Percentiles rank a stretch among this genome's conserved stretches.
phyloP scores from a whole-genome alignment of 1,140 invertebrate species.

The Eumeta japonica region DNA sequence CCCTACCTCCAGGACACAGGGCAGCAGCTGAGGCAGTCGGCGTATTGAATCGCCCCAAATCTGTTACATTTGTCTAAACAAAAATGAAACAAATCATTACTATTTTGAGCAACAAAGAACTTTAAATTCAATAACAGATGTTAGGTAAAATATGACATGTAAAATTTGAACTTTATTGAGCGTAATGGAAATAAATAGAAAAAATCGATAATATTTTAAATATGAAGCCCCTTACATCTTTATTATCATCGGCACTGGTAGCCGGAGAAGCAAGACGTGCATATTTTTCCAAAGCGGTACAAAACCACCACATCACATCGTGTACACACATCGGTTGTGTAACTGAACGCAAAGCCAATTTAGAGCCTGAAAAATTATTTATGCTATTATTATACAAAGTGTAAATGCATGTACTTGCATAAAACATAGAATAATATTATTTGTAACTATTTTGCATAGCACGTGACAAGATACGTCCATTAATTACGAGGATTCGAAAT shows the following conservation, averaged over 20 bases:
- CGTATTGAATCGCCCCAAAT: too few relatives aligned
- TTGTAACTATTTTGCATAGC: background rate
- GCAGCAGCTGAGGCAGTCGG: constrained; percentile 24
- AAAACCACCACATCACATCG: constrained; percentile 94
- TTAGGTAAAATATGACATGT: too few relatives aligned
- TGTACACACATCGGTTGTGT: constrained; percentile 88
- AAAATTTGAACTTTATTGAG: too few relatives aligned
- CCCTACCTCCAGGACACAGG: constrained; percentile 32
- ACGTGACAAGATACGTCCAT: too few relatives aligned
- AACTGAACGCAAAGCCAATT: constrained; percentile 93
- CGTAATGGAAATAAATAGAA: background rate
- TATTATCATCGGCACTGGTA: constrained; percentile 26
- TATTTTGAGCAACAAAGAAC: too few relatives aligned
- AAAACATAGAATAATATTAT: constrained; percentile 3
- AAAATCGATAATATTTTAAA: background rate
- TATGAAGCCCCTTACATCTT: constrained; percentile 28
- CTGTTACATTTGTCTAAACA: too few relatives aligned
- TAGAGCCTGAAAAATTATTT: constrained; percentile 65
- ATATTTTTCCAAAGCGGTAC: constrained; percentile 38
- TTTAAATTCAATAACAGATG: too few relatives aligned
- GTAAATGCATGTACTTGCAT: background rate
- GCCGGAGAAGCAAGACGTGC: constrained; percentile 24
- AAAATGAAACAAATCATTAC: too few relatives aligned
- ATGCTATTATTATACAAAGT: background rate
- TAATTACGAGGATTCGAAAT: too few relatives aligned